Evolutionary conservation across 2,113 vertebrate genomes (phyloP).

Genomic region (Triplophysa rosa): DNA sequence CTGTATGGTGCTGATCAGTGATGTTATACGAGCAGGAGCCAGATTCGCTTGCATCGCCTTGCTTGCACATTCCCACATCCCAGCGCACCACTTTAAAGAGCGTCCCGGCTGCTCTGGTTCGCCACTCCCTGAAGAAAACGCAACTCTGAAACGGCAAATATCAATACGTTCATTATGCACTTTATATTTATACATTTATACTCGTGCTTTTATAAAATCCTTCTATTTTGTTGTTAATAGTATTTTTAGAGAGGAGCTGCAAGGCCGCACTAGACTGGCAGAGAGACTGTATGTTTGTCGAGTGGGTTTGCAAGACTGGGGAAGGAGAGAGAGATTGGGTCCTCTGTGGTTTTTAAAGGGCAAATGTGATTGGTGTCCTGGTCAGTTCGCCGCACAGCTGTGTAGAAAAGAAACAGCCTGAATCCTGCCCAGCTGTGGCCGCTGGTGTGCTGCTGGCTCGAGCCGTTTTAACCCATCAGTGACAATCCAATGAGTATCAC

Average conservation of each 20-base stretch:
- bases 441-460: constrained; percentile 8
- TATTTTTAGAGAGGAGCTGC: constrained; percentile 69
- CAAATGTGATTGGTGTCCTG: constrained; percentile 36
- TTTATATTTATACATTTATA: constrained; percentile 79
- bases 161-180: constrained; percentile 81
- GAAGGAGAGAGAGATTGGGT: constrained; percentile 42
- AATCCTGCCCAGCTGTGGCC: constrained; percentile 19
- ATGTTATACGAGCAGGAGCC: constrained; percentile 74
- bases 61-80: constrained; percentile 77
- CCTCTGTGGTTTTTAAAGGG: constrained; percentile 39
- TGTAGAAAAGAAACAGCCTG: constrained; percentile 17
- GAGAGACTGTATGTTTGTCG: constrained; percentile 26
- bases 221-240: constrained; percentile 49
- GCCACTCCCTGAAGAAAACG: constrained; percentile 71
- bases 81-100: constrained; percentile 78
- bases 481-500: background rate
- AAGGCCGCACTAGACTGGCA: constrained; percentile 57
- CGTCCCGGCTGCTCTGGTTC: constrained; percentile 61
- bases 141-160: constrained; percentile 76
- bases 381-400: constrained; percentile 44
- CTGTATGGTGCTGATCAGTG: constrained; percentile 68
- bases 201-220: constrained; percentile 63
- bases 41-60: constrained; percentile 74
- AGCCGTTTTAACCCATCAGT: constrained; percentile 29
- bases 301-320: constrained; percentile 4